Percentiles rank a stretch among this genome's conserved stretches.
Evolutionary conservation across 2,113 vertebrate species (phyloP).

Genomic region (Trichechus manatus): DNA sequence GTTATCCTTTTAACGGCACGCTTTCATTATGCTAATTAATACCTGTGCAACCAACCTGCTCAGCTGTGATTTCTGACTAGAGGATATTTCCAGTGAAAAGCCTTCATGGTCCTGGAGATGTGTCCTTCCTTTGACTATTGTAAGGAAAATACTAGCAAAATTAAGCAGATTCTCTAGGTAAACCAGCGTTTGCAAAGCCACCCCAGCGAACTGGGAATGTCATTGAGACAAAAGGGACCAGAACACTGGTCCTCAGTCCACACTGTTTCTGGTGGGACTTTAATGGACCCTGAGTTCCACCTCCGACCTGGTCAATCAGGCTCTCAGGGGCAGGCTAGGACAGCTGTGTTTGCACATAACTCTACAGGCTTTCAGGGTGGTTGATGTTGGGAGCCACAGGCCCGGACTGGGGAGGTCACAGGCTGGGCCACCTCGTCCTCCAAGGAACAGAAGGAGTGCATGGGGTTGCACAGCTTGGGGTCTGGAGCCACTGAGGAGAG

Average conservation of each 20-base stretch:
- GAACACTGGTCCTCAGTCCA: background rate
- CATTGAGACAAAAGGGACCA: background rate
- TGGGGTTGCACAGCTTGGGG: background rate
- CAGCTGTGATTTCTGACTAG: background rate
- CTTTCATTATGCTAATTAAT: slow-evolving; percentile 54
- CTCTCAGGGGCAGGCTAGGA: background rate
- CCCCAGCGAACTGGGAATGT: no score
- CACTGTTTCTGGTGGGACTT: background rate
- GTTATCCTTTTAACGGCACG: background rate
- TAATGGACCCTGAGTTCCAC: rapidly evolving
- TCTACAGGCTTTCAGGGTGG: background rate
- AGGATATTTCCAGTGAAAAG: slow-evolving; percentile 33
- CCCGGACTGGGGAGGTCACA: background rate
- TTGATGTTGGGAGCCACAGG: background rate
- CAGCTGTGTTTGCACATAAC: background rate
- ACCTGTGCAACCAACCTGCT: slow-evolving; percentile 10
- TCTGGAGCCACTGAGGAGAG: background rate
- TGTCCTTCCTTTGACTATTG: background rate
- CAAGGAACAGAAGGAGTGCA: background rate
- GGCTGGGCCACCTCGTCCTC: background rate
- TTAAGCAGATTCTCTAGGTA: background rate
- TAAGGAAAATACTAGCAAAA: background rate
- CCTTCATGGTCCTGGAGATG: background rate
- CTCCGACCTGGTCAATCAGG: background rate
- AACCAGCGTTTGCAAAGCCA: background rate